phyloP scores from a whole-genome alignment of 2,113 vertebrate genomes.

The Bos taurus region ARS-UCD2.0 NC_037336.1:68685001-68685500 shows the following conservation, averaged over 20 bases:
- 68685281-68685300: neutral
- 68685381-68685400: neutral
- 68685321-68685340: neutral
- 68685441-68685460: neutral
- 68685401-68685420: neutral
- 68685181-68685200: neutral
- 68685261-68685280: neutral
- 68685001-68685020: neutral
- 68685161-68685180: neutral
- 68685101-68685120: neutral
- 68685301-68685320: neutral
- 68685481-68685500: neutral
- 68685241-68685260: neutral
- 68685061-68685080: neutral
- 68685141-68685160: neutral
- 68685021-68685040: neutral
- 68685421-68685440: neutral
- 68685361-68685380: neutral
- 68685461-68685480: neutral
- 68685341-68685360: neutral
- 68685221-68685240: neutral
- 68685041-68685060: neutral
- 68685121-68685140: neutral
- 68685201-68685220: fast-evolving
- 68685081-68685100: neutral